Percentiles rank a stretch among this genome's conserved stretches.
phyloP scores from a whole-genome alignment of 2,888 invertebrate species.

The Ichneumoninae sp. region DNA sequence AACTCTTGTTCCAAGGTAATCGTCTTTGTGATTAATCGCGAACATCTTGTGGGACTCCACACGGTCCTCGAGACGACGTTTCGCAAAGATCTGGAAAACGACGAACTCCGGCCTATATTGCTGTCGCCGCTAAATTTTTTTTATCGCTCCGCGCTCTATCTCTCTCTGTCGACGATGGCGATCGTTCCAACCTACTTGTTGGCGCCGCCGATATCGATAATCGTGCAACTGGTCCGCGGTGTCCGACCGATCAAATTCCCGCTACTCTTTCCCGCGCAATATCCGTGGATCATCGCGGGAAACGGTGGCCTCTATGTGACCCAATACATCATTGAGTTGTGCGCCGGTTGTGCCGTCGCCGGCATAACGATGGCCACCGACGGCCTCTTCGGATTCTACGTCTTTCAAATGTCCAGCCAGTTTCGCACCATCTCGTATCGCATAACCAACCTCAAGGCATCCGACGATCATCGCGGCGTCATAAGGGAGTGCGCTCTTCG shows the following conservation, averaged over 20 bases:
- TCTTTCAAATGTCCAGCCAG: slow-evolving; percentile 73
- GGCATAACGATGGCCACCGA: slow-evolving; percentile 69
- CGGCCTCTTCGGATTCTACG: slow-evolving; percentile 71
- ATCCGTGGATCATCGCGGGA: slow-evolving; percentile 68
- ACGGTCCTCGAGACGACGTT: slow-evolving; percentile 46
- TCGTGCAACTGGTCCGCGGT: slow-evolving; percentile 50
- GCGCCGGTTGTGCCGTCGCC: slow-evolving; percentile 35
- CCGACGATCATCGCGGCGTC: slow-evolving; percentile 47
- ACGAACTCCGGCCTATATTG: slow-evolving; percentile 20
- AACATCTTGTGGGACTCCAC: slow-evolving; percentile 42
- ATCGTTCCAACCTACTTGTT: slow-evolving; percentile 44
- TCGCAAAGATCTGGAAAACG: slow-evolving; percentile 40
- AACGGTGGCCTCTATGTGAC: slow-evolving; percentile 64
- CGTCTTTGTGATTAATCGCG: slow-evolving; percentile 45
- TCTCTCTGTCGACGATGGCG: slow-evolving; percentile 31
- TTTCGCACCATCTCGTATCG: slow-evolving; percentile 67
- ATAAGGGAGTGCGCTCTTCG: slow-evolving; percentile 64
- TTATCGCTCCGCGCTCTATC: slow-evolving; percentile 45
- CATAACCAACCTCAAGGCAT: slow-evolving; percentile 49
- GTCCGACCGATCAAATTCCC: slow-evolving; percentile 57
- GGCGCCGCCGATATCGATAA: slow-evolving; percentile 58
- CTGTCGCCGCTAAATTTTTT: slow-evolving; percentile 42
- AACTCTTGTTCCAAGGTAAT: slow-evolving; percentile 36
- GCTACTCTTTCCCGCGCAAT: slow-evolving; percentile 62
- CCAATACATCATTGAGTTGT: slow-evolving; percentile 64